Conservation (phyloP, 1,140 invertebrate genomes). For the Cardiocondyla obscurior region DNA sequence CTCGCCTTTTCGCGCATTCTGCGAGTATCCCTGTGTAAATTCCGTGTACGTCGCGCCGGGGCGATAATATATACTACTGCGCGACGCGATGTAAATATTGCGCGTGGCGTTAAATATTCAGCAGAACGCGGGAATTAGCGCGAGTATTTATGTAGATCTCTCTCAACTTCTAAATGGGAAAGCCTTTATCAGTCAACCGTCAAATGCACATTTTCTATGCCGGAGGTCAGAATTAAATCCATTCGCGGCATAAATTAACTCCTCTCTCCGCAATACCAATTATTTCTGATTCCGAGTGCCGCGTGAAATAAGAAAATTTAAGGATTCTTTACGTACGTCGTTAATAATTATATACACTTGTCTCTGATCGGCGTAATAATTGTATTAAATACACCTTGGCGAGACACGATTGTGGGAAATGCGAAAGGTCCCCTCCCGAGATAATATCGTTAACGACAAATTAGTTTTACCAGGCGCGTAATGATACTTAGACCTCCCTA, state of each 20-base stretch:
- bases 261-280: neutral
- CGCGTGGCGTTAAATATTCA: constrained; percentile 34
- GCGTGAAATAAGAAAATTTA: neutral
- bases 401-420: too few species aligned
- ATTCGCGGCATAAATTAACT: neutral
- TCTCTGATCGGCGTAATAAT: neutral
- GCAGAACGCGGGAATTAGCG: constrained; percentile 31
- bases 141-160: constrained; percentile 24
- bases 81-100: constrained; percentile 30
- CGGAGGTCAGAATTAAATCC: neutral
- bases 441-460: neutral
- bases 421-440: too few species aligned
- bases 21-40: constrained; percentile 14
- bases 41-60: constrained; percentile 9
- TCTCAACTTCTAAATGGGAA: constrained; percentile 10
- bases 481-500: neutral
- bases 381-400: too few species aligned
- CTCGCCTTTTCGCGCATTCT: constrained; percentile 48
- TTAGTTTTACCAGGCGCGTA: neutral
- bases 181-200: constrained; percentile 19
- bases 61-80: constrained; percentile 31
- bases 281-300: constrained; percentile 1
- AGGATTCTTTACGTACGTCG: neutral
- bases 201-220: constrained; percentile 10
- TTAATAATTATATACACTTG: neutral